Evolutionary conservation across 2,113 vertebrate genomes (phyloP).

Genomic region (Tragelaphus imberbis): DNA sequence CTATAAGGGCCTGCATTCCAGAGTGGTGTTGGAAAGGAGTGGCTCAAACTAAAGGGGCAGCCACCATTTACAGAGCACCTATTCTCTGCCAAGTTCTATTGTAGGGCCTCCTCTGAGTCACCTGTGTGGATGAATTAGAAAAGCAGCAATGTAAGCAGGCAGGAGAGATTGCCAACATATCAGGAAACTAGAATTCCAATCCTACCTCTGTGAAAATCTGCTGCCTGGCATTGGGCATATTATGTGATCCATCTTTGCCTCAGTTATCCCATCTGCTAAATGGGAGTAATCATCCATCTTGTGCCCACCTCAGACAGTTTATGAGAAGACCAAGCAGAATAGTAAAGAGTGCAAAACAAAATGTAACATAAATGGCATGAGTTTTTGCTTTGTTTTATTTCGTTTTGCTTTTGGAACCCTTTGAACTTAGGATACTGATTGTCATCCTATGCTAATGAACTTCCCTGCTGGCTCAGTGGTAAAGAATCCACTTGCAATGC

Average conservation of each 20-base stretch:
- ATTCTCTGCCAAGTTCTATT: not conserved
- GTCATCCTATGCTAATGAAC: not conserved
- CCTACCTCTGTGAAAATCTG: not conserved
- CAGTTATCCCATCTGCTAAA: not conserved
- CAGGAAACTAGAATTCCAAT: not conserved
- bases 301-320: not conserved
- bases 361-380: not conserved
- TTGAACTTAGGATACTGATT: not conserved
- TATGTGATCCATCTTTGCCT: not conserved
- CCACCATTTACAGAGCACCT: not conserved
- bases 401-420: slow-evolving; percentile 4
- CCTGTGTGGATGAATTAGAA: not conserved
- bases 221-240: not conserved
- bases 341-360: not conserved
- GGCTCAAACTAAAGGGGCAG: not conserved
- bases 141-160: not conserved
- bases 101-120: not conserved
- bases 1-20: not conserved
- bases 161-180: not conserved
- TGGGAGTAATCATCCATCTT: not conserved
- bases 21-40: not conserved
- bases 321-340: not conserved
- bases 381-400: not conserved
- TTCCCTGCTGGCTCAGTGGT: not conserved
- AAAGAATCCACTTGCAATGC: not conserved